Base-by-base conservation (phyloP, 1,140 invertebrate species). In the Caenorhabditis brenneri region DNA sequence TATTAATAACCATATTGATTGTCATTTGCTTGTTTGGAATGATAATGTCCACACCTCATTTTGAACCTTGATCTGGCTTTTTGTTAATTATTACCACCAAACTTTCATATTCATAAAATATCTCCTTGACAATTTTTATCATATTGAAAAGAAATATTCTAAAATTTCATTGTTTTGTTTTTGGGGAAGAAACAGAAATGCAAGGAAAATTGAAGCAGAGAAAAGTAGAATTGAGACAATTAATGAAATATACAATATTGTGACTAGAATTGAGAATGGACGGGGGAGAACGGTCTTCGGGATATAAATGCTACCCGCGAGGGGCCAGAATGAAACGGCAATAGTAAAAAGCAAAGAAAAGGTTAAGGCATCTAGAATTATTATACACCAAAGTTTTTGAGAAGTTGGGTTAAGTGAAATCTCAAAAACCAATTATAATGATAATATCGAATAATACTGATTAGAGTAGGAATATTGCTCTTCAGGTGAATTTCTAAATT, bases 1-100 rank as follows among this genome's bases (percentile, higher is more conserved):
- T 97, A 93, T 95, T 97, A 93, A 98, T 98, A 94, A 96, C 96
- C 91, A 93, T 96, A 92, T 97, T 98, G 93, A 98, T 96, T 91
- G 94, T 97, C 92, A 95, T 97, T 91, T 96, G 96, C 88, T 97
- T 96, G 90, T 94, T 96, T 92, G 96, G 95, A 91, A 96, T 98
- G 93, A 74, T 74, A 22, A 12, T 74, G 22, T 42, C 36, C 3
- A 74, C 65, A 10, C 65, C 65, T 42, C 65, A 74, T 15, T 74
- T 74, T 42, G 65, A 74, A 24, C 65, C 65, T 27, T 65, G 19
- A 65, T 51, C n/a, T 19, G 1, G n/a, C 4, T 19, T 51, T 19
- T 19, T n/a, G n/a, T 51, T 51, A 15, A 58, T 24, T 9, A 2
- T 22, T 29, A 12, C 3, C 2, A 4, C 5, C 22, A 51, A 51